These are phyloP conservation scores for Euschistus heros DNA, from an alignment of 1,140 invertebrate genomes.

Conservation along the genomic window DNA sequence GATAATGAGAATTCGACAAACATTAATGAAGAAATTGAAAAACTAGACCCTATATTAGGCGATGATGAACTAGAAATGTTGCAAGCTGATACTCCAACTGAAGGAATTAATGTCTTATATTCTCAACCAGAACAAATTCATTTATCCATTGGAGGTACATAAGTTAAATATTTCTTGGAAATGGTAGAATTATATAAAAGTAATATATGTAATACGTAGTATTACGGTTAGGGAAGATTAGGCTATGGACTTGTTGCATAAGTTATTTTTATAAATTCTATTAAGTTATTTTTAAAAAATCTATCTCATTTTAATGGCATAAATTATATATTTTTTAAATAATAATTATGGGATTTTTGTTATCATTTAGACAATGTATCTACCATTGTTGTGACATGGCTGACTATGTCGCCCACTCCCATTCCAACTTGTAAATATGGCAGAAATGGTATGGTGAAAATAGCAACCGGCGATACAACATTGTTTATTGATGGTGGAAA, in stretches of 20 bases:
- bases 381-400: slow-evolving; percentile 82
- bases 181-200: too few species aligned
- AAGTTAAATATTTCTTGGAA: background rate
- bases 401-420: slow-evolving; percentile 59
- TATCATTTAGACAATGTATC: slow-evolving; percentile 44
- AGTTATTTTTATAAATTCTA: too few species aligned
- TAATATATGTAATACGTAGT: too few species aligned
- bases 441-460: slow-evolving; percentile 42
- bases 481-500: slow-evolving; percentile 72
- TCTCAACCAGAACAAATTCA: slow-evolving; percentile 62
- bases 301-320: too few species aligned
- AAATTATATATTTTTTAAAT: background rate
- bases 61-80: background rate
- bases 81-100: background rate
- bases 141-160: slow-evolving; percentile 51
- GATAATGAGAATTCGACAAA: too few species aligned
- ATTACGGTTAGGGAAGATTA: too few species aligned
- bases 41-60: too few species aligned
- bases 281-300: too few species aligned
- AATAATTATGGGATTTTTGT: slow-evolving; percentile 6
- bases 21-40: too few species aligned
- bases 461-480: slow-evolving; percentile 45
- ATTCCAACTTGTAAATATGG: slow-evolving; percentile 63
- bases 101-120: slow-evolving; percentile 3
- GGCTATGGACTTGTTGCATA: too few species aligned